Conservation (phyloP, 64 coral and sea anemone genomes). For the Montipora efflorescens region DNA sequence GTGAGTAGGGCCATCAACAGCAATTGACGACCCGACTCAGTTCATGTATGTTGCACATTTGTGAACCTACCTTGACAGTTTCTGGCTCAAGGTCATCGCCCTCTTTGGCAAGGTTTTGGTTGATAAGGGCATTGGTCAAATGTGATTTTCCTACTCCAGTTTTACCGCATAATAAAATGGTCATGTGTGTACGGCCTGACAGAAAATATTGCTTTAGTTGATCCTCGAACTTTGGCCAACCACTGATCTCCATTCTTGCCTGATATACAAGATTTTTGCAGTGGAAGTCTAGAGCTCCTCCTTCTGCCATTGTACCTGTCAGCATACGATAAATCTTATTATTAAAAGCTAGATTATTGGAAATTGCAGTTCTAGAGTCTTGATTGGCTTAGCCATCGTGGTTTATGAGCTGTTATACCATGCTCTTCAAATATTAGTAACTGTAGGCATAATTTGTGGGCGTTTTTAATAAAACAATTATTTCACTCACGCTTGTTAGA, state of each 20-base stretch:
- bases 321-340: background rate
- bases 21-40: too few relatives aligned
- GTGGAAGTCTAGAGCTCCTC: background rate
- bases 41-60: background rate
- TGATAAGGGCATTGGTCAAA: slow-evolving; percentile 28
- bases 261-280: background rate
- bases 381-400: too few relatives aligned
- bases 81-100: slow-evolving; percentile 15
- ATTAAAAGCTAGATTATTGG: too few relatives aligned
- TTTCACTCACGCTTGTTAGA: too few relatives aligned
- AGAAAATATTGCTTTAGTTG: background rate
- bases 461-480: too few relatives aligned
- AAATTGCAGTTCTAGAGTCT: too few relatives aligned
- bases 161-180: slow-evolving; percentile 21
- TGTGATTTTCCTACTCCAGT: slow-evolving; percentile 35
- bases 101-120: slow-evolving; percentile 15
- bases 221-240: background rate
- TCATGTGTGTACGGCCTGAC: slow-evolving; percentile 2
- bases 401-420: too few relatives aligned
- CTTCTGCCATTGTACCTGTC: slow-evolving; percentile 38
- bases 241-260: background rate
- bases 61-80: background rate
- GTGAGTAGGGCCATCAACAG: too few relatives aligned
- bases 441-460: too few relatives aligned
- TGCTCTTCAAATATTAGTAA: too few relatives aligned